These are phyloP conservation scores for Zaprionus capensis DNA, from an alignment of 1,140 invertebrate species.

Conservation along the genomic window DNA sequence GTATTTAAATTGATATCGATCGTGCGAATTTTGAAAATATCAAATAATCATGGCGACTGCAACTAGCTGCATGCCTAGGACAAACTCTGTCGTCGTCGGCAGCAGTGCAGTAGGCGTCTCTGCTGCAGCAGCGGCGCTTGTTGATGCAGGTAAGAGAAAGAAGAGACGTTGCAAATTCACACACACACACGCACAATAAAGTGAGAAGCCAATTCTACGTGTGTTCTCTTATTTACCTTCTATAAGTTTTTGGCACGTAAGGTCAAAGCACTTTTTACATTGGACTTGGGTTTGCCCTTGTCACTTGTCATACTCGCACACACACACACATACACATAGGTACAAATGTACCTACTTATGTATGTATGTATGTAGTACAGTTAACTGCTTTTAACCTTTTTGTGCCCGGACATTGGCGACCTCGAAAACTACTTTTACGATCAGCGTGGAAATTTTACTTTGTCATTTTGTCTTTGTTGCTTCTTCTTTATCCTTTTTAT, in stretches of 20 bases:
- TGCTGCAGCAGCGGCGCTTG: not conserved
- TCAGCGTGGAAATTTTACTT: constrained; percentile 14
- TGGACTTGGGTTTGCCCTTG: constrained; percentile 61
- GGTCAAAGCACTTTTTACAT: constrained; percentile 71
- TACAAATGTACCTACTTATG: constrained; percentile 4
- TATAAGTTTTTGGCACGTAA: constrained; percentile 55
- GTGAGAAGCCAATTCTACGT: not conserved
- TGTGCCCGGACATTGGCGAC: constrained; percentile 37
- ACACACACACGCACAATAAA: constrained; percentile 20
- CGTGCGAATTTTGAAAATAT: constrained; percentile 4
- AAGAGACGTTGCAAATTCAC: not conserved
- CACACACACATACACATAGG: constrained; percentile 4
- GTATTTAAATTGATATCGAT: constrained; percentile 9
- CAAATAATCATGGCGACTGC: constrained; percentile 45
- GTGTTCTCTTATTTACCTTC: constrained; percentile 37
- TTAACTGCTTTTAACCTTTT: constrained; percentile 28
- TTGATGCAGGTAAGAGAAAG: constrained; percentile 48
- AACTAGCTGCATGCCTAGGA: constrained; percentile 43
- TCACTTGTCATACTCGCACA: constrained; percentile 40
- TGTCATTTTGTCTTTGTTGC: constrained; percentile 1
- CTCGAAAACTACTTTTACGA: constrained; percentile 23
- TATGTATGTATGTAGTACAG: constrained; percentile 8
- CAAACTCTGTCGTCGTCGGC: constrained; percentile 10
- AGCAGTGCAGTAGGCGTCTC: not conserved
- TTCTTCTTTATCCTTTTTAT: constrained; percentile 12